Base-by-base conservation (phyloP, 2,888 invertebrate species). In the Dastarcus helophoroides region DNA sequence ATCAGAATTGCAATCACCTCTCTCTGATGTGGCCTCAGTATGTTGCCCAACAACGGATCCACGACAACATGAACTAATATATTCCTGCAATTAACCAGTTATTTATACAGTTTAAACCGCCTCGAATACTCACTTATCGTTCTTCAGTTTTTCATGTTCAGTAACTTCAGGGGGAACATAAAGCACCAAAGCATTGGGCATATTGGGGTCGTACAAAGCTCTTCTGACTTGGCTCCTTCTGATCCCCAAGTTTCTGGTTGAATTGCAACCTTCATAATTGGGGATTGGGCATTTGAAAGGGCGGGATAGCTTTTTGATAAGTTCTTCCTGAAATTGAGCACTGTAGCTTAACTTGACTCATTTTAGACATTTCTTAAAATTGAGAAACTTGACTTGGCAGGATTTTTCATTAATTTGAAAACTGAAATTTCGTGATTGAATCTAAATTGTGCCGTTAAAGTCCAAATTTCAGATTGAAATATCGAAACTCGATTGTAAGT, bases 1-100 rank as follows among this genome's bases (percentile, higher is more conserved):
- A 33, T 38, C 22, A 14, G n/a, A 29, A 32, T 30, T 14, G 10
- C 16, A 16, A 27, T 22, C 49, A 71, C 72, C 55, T 98, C 97
- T 41, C 97, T 73, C 60, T 98, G 98, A 76, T 98, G 98, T 0
- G 98, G 97, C 26, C 98, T 68, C 3, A 98, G 64, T 34, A 97
- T 73, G 53, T 86, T 84, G 9, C 86, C 82, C 2, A 99, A 65
- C 2, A 83, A 57, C 0, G 98, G 98, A 68, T 98, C 98, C 0
- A 98, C 94, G 0, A 98, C 98, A 2, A 98, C 93, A 56, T 97
- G 95, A 1, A 98, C 95, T 53, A 73, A 69, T 31, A 67, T 64
- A 32, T 68, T 67, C 30, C 73, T 73, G 44, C 26, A 58, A 60
- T 41, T 43, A 26, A 29, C 14, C 31, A 15, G 23, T 19, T 24